A percentile compares a stretch with the other conserved stretches of the same genome.
These are phyloP conservation scores for Cyprinodon diabolis DNA, from an alignment of 2,797 vertebrate genomes.

Conservation along the genomic window DNA sequence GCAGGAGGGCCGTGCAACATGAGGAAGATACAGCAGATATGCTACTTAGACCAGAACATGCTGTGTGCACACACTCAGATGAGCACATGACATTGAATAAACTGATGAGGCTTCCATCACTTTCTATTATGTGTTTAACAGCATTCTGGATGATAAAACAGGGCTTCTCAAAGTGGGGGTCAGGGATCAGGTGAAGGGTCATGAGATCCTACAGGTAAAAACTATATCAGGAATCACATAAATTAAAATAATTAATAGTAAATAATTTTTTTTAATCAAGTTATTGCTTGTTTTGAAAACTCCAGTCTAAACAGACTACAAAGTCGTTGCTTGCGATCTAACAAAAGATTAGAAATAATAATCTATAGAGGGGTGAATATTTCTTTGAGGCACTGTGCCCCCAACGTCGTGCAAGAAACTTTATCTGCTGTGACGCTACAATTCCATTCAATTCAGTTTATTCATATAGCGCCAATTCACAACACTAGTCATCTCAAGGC, in stretches of 20 bases:
- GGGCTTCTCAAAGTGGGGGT: too few relatives aligned
- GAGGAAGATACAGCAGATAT: conserved; percentile 29
- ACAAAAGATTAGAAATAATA: neutral
- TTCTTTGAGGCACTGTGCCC: neutral
- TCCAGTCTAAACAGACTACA: too few relatives aligned
- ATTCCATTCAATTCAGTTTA: too few relatives aligned
- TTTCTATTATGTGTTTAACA: conserved; percentile 16
- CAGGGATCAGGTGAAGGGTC: too few relatives aligned
- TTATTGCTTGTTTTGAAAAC: too few relatives aligned
- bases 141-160: conserved; percentile 23
- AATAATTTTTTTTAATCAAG: too few relatives aligned
- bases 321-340: neutral
- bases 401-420: neutral
- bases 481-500: too few relatives aligned
- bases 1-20: conserved; percentile 14
- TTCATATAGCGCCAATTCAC: too few relatives aligned
- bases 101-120: conserved; percentile 50
- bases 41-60: conserved; percentile 27
- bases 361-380: neutral
- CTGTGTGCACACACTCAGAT: conserved; percentile 13
- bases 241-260: too few relatives aligned
- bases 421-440: neutral
- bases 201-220: too few relatives aligned
- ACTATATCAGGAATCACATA: too few relatives aligned
- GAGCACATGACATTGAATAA: conserved; percentile 38